These are phyloP conservation scores for Netelia virgata DNA, from an alignment of 2,888 invertebrate species.

Conservation along the genomic window DNA sequence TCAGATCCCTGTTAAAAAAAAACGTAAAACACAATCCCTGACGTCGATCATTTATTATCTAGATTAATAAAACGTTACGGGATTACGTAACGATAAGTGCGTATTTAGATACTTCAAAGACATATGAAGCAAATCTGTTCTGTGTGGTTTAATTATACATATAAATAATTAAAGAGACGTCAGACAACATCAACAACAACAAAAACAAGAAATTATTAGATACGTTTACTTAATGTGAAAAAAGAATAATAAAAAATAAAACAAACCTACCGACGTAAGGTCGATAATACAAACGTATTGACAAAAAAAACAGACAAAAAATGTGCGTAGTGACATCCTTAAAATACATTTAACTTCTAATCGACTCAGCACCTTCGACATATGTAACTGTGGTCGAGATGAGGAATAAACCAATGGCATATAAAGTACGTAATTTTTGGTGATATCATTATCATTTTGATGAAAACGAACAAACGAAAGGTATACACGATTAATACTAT, in stretches of 20 bases:
- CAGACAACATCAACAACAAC: conserved; percentile 26
- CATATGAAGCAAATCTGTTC: conserved; percentile 48
- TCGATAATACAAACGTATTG: conserved; percentile 40
- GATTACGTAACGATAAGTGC: conserved; percentile 64
- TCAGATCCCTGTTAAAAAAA: conserved; percentile 45
- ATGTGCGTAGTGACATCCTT: conserved; percentile 53
- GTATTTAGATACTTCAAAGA: conserved; percentile 68
- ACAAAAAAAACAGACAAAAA: background rate
- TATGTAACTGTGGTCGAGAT: conserved; percentile 71
- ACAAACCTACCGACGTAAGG: conserved; percentile 28
- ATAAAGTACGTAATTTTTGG: conserved; percentile 64
- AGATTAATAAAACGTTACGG: conserved; percentile 50
- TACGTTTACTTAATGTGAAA: conserved; percentile 23
- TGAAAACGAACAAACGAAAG: conserved; percentile 65
- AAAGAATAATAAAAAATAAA: conserved; percentile 11
- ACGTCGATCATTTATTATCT: conserved; percentile 51
- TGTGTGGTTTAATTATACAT: conserved; percentile 59
- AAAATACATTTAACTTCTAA: conserved; percentile 63
- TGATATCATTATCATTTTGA: conserved; percentile 60
- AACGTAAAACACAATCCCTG: conserved; percentile 32
- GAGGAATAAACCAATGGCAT: conserved; percentile 69
- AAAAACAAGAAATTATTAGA: conserved; percentile 21
- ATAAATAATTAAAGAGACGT: conserved; percentile 39
- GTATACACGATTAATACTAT: conserved; percentile 63
- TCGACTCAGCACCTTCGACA: conserved; percentile 59